Evolutionary conservation across 2,113 vertebrate species (phyloP), one percentile per base, ranked within the genome.

Genomic region (Campylomormyrus tamandua): DNA sequence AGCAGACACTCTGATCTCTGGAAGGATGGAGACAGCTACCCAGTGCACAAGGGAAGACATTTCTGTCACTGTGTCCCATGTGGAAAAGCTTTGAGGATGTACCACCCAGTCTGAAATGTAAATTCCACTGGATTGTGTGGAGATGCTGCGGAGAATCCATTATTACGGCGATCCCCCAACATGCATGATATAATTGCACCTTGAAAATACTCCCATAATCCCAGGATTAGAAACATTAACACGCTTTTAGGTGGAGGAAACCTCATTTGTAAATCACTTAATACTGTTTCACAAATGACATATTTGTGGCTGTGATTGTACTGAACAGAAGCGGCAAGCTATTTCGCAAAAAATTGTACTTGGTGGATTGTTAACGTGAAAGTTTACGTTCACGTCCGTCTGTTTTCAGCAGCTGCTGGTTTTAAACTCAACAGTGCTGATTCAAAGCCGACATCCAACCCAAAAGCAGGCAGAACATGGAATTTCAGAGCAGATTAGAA

Each of bases 221-320:
- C 92, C 88, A 89, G 92, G 92, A 91, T 94, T 94, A 94, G 91
- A 90, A 91, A 92, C 92, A 94, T 93, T 94, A 94, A 92, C 93
- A 93, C 91, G 92, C 91, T 93, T 89, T 70, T 90, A 90, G 90
- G 91, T 90, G 90, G 83, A 90, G 91, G 92, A 93, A 92, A 94
- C 92, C 91, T 92, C 88, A 92, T 94, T 94, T 93, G 90, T 91
- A 93, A 91, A 92, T 89, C 91, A 91, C 91, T 90, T 90, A 92
- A 46, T 83, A 87, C 87, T 89, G 89, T 92, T 92, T 90, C 91
- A 91, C 87, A 90, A 85, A 85, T 87, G 87, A 91, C 87, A 91
- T 90, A 83, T 45, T 89, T 90, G 66, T 83, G 87, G 90, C 31
- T 90, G 53, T 86, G 53, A 58, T 56, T 85, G 53, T 89, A 17